phyloP scores from a whole-genome alignment of 2,888 invertebrate species.

The Fissipunctia ypsillon region DNA sequence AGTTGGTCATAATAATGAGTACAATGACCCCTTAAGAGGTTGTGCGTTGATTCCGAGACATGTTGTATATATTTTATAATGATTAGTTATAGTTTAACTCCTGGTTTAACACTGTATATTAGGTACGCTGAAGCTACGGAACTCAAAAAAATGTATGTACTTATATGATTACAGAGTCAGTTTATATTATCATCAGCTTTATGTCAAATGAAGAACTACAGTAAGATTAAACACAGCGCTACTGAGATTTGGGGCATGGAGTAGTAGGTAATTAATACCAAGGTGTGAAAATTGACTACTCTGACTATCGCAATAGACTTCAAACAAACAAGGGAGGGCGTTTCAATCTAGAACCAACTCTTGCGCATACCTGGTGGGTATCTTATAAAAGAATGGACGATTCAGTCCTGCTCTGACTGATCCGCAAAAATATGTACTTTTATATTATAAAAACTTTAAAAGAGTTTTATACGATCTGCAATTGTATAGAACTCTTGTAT shows the following conservation, averaged over 20 bases:
- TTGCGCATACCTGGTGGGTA: slow-evolving; percentile 18
- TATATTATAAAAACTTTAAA: slow-evolving; percentile 74
- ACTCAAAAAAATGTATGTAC: neutral
- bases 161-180: slow-evolving; percentile 21
- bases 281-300: neutral
- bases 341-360: neutral
- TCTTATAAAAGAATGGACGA: slow-evolving; percentile 48
- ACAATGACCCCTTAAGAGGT: too few species aligned
- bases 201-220: neutral
- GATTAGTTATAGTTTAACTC: too few species aligned
- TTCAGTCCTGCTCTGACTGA: slow-evolving; percentile 74
- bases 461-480: slow-evolving; percentile 73
- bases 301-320: neutral
- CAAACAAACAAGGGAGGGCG: neutral
- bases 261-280: neutral
- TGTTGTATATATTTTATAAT: too few species aligned
- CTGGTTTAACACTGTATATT: too few species aligned
- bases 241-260: neutral
- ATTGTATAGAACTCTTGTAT: slow-evolving; percentile 61
- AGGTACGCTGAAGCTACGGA: neutral
- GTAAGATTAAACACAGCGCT: slow-evolving; percentile 2
- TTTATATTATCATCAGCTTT: slow-evolving; percentile 5
- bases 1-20: too few species aligned
- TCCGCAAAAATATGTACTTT: slow-evolving; percentile 72
- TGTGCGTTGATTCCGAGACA: too few species aligned